Base-by-base conservation (phyloP, 2,797 vertebrate genomes). In the Saxicola maurus region DNA sequence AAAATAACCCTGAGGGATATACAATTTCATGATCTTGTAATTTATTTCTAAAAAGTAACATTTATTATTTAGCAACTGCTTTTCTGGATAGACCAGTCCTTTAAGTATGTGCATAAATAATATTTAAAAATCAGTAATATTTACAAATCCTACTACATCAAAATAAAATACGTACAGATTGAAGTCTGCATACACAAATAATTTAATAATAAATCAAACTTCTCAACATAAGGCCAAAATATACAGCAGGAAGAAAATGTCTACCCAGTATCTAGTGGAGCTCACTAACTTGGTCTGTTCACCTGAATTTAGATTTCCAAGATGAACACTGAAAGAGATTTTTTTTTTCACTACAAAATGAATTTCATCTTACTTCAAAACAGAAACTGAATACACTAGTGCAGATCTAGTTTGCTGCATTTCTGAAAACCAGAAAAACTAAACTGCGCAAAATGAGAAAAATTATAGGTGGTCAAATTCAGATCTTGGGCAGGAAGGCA, bases 1-100 rank as follows among this genome's bases (percentile, higher is more conserved):
- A 96, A 94, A 97, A 96, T 77, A 97, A 97, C 97, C 97, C 97
- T 98, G 97, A 98, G 97, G 97, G 97, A 97, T 95, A 96, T 90
- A 94, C 89, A 95, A 94, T 94, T 96, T 94, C 94, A 96, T 95
- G 96, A 96, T 95, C 92, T 96, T 91, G 94, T 76, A 87, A 92
- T 96, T 97, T 95, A 88, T 95, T 96, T 95, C 95, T 96, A 96
- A 93, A 97, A 97, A 96, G 95, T 95, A 93, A 94, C 86, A 92
- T 94, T 91, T 96, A 96, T 97, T 96, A 96, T 95, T 97, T 94
- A 97, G 96, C 94, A 96, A 95, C 92, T 96, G 94, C 85, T 96
- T 93, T 96, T 89, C 92, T 64, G 77, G 95, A 96, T 95, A 96
- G 91, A 93, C 95, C 93, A 97, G 96, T 96, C 96, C 95, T 96